These are phyloP conservation scores for Stramonita haemastoma DNA, from an alignment of 2,888 invertebrate genomes.

Conservation along the genomic window DNA sequence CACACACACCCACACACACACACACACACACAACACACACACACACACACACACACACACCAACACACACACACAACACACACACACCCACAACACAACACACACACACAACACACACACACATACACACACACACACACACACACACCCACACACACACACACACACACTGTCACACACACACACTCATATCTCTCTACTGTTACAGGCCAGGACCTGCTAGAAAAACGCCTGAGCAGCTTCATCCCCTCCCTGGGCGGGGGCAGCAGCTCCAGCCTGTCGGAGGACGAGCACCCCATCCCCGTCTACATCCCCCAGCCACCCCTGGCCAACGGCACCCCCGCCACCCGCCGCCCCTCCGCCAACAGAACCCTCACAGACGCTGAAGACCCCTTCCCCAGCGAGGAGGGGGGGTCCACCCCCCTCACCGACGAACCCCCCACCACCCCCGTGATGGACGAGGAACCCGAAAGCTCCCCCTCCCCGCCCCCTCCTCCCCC, in stretches of 20 bases:
- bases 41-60: no score
- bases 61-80: no score
- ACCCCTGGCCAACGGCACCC: constrained; percentile 29
- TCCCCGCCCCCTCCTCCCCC: constrained; percentile 45
- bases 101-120: no score
- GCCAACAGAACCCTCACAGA: constrained; percentile 41
- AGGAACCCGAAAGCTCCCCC: constrained; percentile 55
- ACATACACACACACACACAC: no score
- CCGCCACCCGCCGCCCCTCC: constrained; percentile 21
- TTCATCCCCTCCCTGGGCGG: constrained; percentile 46
- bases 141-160: no score
- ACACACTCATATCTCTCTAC: no score
- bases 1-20: no score
- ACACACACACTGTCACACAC: no score
- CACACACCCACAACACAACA: no score
- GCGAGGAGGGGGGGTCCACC: constrained; percentile 52
- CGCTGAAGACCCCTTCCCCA: constrained; percentile 26
- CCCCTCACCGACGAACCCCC: constrained; percentile 61
- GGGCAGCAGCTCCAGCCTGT: constrained; percentile 11
- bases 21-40: no score
- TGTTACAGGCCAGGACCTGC: background rate
- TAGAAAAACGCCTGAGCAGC: constrained; percentile 51
- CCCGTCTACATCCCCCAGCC: constrained; percentile 48
- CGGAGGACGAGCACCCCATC: constrained; percentile 38
- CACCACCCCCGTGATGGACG: constrained; percentile 70